Percentiles rank a stretch among this genome's conserved stretches.
Evolutionary conservation across 2,797 vertebrate genomes (phyloP).

Genomic region (Mastacembelus armatus): DNA sequence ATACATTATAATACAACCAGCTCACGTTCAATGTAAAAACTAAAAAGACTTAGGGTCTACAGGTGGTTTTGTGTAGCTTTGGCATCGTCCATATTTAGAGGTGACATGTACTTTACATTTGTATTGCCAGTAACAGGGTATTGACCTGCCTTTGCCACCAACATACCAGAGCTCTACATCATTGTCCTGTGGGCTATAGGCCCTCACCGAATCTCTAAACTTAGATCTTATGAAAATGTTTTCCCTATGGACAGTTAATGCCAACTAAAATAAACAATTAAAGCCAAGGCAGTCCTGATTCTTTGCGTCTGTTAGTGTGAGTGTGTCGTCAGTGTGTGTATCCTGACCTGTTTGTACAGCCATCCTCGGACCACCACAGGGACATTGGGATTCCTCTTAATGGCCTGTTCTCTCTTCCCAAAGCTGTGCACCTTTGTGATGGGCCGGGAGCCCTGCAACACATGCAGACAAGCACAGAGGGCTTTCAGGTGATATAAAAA

Average conservation of each 20-base stretch:
- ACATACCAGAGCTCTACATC: not conserved
- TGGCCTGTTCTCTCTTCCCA: constrained; percentile 94
- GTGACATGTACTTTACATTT: not conserved
- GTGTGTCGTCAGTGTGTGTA: not conserved
- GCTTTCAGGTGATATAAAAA: not conserved
- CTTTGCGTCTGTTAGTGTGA: not conserved
- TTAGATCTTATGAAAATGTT: not conserved
- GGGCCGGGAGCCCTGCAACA: constrained; percentile 84
- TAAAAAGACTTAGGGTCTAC: too few species aligned
- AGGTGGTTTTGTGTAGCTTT: too few species aligned
- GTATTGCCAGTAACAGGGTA: not conserved
- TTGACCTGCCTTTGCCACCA: not conserved
- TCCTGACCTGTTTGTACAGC: constrained; percentile 94
- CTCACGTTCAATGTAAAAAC: too few species aligned
- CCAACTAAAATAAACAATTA: not conserved
- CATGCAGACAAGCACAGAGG: not conserved
- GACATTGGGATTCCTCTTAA: constrained; percentile 92
- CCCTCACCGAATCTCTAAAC: not conserved
- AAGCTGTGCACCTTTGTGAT: constrained; percentile 91
- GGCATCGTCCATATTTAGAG: too few species aligned
- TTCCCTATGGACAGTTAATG: not conserved
- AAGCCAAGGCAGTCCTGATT: not conserved
- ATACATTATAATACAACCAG: too few species aligned
- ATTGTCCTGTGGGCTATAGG: not conserved
- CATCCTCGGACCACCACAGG: constrained; percentile 94